Evolutionary conservation across 2,113 vertebrate species (phyloP).

Genomic region (Microtus pennsylvanicus): DNA sequence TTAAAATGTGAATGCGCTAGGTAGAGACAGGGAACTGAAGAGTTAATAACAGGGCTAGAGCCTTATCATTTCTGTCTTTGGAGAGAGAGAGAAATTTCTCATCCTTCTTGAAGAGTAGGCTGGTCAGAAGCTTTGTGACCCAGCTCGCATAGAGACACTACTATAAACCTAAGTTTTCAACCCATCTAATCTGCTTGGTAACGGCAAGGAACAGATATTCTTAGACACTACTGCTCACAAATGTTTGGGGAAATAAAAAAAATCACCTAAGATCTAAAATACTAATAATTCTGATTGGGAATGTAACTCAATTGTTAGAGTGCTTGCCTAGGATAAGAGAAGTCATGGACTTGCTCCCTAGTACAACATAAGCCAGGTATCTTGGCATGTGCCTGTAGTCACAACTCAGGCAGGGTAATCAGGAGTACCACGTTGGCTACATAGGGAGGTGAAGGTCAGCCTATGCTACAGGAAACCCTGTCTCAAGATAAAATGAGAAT

Average conservation of each 20-base stretch:
- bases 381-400: neutral
- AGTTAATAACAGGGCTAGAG: neutral
- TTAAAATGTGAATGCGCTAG: neutral
- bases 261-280: neutral
- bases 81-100: neutral
- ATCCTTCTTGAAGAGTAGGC: neutral
- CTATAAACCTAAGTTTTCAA: constrained; percentile 20
- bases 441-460: neutral
- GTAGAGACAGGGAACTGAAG: neutral
- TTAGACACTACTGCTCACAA: neutral
- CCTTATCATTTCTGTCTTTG: too few relatives aligned
- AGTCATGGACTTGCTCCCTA: neutral
- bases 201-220: neutral
- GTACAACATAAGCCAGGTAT: too few relatives aligned
- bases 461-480: neutral
- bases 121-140: neutral
- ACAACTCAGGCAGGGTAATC: neutral
- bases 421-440: neutral
- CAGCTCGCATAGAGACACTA: neutral
- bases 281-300: neutral
- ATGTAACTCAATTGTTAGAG: neutral
- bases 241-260: neutral
- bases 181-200: neutral
- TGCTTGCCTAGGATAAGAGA: neutral
- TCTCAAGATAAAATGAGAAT: neutral